Percentiles rank a stretch among this genome's conserved stretches.
These are phyloP conservation scores for Cosmia trapezina DNA, from an alignment of 2,888 invertebrate genomes.

Conservation along the genomic window DNA sequence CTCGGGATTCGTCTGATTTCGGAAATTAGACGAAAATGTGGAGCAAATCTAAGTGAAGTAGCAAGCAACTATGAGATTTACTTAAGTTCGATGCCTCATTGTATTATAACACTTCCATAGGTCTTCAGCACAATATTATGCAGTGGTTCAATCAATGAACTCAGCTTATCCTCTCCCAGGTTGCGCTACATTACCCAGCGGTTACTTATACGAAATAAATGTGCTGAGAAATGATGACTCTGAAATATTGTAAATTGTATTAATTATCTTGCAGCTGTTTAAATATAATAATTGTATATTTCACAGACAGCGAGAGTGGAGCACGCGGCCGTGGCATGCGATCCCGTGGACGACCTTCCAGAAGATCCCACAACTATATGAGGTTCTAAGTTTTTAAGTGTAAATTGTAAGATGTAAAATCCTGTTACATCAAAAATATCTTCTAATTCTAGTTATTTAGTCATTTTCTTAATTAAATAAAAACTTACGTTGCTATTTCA, in stretches of 20 bases:
- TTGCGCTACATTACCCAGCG: too few relatives aligned
- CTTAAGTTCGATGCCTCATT: too few relatives aligned
- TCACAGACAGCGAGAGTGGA: conserved; percentile 86
- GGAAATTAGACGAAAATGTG: too few relatives aligned
- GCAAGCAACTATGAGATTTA: too few relatives aligned
- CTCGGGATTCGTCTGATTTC: too few relatives aligned
- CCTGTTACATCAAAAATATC: conserved; percentile 42
- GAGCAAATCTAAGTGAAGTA: too few relatives aligned
- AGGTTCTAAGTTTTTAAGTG: conserved; percentile 75
- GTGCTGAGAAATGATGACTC: too few relatives aligned
- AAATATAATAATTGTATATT: conserved; percentile 51
- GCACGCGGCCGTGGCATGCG: conserved; percentile 85
- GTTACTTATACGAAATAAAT: too few relatives aligned
- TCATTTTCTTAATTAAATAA: conserved; percentile 21
- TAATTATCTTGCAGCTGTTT: conserved; percentile 46
- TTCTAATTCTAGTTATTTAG: conserved; percentile 38
- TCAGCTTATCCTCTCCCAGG: too few relatives aligned
- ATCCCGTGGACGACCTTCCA: conserved; percentile 80
- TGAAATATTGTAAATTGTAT: conserved; percentile 5
- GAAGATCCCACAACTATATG: conserved; percentile 82
- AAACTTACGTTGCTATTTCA: neutral
- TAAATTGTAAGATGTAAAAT: conserved; percentile 51
- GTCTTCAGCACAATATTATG: too few relatives aligned
- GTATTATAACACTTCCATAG: too few relatives aligned
- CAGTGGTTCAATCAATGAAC: too few relatives aligned